phyloP scores from a whole-genome alignment of 2,797 vertebrate genomes.

The Platalea minor region DNA sequence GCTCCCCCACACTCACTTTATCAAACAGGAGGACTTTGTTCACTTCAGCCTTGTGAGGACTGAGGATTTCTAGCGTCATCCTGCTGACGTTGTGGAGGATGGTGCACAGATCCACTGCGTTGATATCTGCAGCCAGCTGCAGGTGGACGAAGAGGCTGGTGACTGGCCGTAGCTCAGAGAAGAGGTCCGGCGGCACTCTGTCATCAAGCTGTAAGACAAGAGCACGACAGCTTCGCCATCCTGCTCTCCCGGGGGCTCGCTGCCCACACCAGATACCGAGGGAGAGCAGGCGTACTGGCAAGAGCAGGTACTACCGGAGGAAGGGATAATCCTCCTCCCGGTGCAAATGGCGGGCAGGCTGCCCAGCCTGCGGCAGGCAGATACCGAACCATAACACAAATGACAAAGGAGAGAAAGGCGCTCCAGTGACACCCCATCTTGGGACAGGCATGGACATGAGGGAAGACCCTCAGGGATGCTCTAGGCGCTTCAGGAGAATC shows the following conservation, averaged over 20 bases:
- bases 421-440: background rate
- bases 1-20: too few relatives aligned
- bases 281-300: background rate
- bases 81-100: too few relatives aligned
- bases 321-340: background rate
- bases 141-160: too few relatives aligned
- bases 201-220: conserved; percentile 57
- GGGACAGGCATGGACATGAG: background rate
- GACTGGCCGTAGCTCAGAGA: too few relatives aligned
- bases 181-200: background rate
- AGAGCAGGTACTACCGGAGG: background rate
- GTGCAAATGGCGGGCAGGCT: background rate
- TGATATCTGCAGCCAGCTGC: too few relatives aligned
- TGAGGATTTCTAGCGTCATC: too few relatives aligned
- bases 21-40: too few relatives aligned
- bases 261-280: background rate
- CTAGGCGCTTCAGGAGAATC: too few relatives aligned
- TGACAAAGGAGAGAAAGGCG: background rate
- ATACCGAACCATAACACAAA: background rate
- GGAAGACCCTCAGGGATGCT: background rate
- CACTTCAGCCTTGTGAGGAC: too few relatives aligned
- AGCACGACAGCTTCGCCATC: background rate
- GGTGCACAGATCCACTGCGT: too few relatives aligned
- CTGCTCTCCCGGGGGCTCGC: background rate
- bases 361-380: background rate